A percentile compares a stretch with the other conserved stretches of the same genome.
phyloP scores from a whole-genome alignment of 2,797 vertebrate genomes.

The Neopelma chrysocephalum region DNA sequence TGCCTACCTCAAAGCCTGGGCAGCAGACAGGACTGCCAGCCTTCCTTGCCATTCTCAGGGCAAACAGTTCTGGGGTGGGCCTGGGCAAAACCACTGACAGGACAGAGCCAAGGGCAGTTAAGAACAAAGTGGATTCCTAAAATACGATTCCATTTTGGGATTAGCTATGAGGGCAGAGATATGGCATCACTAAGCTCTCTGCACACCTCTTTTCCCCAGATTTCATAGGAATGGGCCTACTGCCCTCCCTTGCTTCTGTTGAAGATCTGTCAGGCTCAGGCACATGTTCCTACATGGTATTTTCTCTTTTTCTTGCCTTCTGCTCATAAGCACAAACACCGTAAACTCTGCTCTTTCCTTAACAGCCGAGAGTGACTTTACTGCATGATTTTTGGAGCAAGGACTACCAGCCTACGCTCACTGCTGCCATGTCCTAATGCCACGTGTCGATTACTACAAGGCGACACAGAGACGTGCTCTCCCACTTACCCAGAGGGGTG shows the following conservation, averaged over 20 bases:
- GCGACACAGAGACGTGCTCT: neutral
- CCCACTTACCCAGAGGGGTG: neutral
- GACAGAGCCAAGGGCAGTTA: neutral
- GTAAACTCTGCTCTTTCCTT: neutral
- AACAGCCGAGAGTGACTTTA: neutral
- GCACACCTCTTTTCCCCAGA: neutral
- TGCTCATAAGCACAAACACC: neutral
- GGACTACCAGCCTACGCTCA: neutral
- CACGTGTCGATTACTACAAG: neutral
- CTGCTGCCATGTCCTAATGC: neutral
- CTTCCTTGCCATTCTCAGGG: neutral
- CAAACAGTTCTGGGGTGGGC: neutral
- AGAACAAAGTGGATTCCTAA: neutral
- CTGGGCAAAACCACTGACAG: neutral
- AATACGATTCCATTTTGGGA: neutral
- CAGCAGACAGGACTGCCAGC: neutral
- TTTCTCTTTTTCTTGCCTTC: neutral
- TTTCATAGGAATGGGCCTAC: neutral
- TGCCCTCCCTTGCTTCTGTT: neutral
- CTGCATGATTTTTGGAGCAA: neutral
- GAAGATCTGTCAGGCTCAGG: neutral
- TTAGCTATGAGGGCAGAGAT: neutral
- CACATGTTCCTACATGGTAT: neutral
- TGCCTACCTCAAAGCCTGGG: neutral
- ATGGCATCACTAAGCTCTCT: neutral